Conservation (phyloP, 2,888 invertebrate species). For the Pilophorus perplexus region DNA sequence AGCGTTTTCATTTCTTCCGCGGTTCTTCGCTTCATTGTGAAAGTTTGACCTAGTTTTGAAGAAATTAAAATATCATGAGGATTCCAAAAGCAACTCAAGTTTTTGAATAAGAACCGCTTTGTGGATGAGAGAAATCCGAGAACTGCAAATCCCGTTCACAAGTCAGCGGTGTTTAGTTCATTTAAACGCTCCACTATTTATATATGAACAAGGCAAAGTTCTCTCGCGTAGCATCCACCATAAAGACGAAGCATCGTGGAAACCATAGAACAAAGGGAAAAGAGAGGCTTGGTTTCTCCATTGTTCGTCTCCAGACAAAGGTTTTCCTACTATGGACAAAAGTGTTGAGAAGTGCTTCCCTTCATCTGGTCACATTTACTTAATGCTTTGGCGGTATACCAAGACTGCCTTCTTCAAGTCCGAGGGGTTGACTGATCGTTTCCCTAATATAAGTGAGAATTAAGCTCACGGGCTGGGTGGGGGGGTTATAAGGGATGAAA, state of each 20-base stretch:
- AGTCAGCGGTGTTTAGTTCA: neutral
- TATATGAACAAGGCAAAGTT: slow-evolving; percentile 16
- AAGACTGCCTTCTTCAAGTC: slow-evolving; percentile 2
- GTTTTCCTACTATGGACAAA: slow-evolving; percentile 5
- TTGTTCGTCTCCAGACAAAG: neutral
- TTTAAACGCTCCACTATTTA: slow-evolving; percentile 13
- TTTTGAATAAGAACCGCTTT: neutral
- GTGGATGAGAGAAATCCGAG: slow-evolving; percentile 8
- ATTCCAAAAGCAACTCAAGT: no score
- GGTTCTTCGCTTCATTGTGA: no score
- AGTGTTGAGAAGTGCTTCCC: slow-evolving; percentile 2
- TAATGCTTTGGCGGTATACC: neutral
- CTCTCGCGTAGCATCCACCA: neutral
- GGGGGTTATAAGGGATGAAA: neutral
- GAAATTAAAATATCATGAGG: no score
- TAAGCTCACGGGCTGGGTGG: no score
- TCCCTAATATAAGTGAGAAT: slow-evolving; percentile 24
- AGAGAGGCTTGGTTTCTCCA: neutral
- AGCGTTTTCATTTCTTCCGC: no score
- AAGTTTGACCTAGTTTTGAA: no score
- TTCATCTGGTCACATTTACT: slow-evolving; percentile 21
- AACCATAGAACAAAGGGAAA: neutral
- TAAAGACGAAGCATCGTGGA: slow-evolving; percentile 8
- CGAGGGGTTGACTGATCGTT: slow-evolving; percentile 28
- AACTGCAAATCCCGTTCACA: neutral